Conservation (phyloP, 1,140 invertebrate species). For the Zaprionus kolodkinae region DNA sequence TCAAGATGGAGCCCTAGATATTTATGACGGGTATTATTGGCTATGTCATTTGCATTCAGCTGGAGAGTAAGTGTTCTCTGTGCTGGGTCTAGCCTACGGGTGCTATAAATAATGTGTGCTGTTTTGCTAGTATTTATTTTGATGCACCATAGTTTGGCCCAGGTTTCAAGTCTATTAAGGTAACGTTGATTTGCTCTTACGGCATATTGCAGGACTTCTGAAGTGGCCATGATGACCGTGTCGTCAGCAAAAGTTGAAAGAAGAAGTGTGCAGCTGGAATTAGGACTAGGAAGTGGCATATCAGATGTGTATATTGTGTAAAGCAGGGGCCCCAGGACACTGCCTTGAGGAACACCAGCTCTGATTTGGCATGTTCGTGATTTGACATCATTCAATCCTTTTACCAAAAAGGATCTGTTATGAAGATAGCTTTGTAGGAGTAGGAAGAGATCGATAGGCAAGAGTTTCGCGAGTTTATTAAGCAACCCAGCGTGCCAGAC, state of each 20-base stretch:
- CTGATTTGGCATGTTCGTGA: too few species aligned
- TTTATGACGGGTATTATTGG: too few species aligned
- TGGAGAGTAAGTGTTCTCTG: neutral
- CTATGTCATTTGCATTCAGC: too few species aligned
- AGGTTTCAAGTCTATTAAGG: neutral
- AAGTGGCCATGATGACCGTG: neutral
- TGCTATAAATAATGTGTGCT: neutral
- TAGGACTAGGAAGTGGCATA: neutral
- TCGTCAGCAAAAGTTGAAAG: slow-evolving; percentile 16
- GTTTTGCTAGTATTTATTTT: neutral
- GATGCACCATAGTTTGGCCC: slow-evolving; percentile 7
- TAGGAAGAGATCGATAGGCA: neutral
- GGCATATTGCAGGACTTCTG: neutral
- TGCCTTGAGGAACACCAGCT: too few species aligned
- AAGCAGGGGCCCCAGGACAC: too few species aligned
- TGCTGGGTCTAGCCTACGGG: neutral
- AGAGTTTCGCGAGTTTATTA: neutral
- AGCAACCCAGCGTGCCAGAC: too few species aligned
- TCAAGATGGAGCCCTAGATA: too few species aligned
- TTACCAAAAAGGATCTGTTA: neutral
- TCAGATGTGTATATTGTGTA: too few species aligned
- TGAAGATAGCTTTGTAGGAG: neutral
- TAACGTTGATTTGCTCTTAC: neutral
- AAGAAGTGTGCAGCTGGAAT: too few species aligned
- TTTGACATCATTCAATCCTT: too few species aligned